Percentiles rank a stretch among this genome's conserved stretches.
These are phyloP conservation scores for Poeciliopsis turneri DNA, from an alignment of 2,797 vertebrate genomes.

Conservation along the genomic window DNA sequence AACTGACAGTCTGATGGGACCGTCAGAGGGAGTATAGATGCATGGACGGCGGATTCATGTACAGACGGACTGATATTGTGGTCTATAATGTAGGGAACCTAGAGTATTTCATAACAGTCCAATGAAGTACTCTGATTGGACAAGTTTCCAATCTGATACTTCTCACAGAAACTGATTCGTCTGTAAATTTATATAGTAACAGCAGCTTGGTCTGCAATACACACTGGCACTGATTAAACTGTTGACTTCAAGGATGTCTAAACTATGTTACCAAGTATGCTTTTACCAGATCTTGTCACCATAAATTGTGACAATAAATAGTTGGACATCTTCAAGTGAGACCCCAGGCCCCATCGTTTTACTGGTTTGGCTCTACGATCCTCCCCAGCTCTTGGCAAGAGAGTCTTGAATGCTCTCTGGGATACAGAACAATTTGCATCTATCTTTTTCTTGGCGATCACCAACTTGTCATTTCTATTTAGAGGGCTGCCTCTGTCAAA, in stretches of 20 bases:
- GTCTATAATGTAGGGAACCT: not conserved
- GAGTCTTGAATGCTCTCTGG: not conserved
- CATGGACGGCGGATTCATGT: not conserved
- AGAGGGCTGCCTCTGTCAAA: not conserved
- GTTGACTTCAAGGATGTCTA: not conserved
- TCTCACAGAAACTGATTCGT: not conserved
- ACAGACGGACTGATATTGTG: not conserved
- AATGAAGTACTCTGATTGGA: not conserved
- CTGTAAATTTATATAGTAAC: not conserved
- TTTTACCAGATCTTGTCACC: not conserved
- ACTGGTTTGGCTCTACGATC: not conserved
- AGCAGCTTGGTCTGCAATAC: not conserved
- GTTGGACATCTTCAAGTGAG: not conserved
- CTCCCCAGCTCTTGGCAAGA: not conserved
- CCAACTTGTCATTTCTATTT: not conserved
- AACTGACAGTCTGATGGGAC: too few relatives aligned
- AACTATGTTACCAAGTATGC: not conserved
- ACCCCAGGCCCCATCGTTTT: not conserved
- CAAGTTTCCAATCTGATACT: not conserved
- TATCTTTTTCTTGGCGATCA: not conserved
- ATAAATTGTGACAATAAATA: not conserved
- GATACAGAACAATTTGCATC: not conserved
- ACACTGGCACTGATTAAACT: not conserved
- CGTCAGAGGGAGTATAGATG: not conserved
- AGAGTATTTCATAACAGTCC: too few relatives aligned